Percentiles rank a stretch among this genome's conserved stretches.
phyloP scores from a whole-genome alignment of 2,797 vertebrate genomes.

The Nothura maculosa region DNA sequence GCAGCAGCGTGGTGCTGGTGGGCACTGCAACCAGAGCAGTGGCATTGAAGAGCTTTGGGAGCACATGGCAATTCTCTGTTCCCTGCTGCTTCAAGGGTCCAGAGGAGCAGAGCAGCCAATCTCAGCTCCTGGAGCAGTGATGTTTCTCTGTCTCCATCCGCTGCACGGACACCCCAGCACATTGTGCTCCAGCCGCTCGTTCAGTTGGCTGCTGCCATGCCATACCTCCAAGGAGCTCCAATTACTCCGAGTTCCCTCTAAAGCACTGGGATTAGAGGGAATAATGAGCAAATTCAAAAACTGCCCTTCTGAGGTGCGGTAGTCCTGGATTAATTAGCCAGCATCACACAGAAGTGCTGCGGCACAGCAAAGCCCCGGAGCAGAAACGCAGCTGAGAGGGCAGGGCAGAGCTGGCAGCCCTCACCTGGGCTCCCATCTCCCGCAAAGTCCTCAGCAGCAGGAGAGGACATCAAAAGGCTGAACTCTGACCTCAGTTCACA shows the following conservation, averaged over 20 bases:
- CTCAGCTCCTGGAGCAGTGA: fast-evolving
- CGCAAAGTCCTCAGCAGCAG: background rate
- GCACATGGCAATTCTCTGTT: background rate
- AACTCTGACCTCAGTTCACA: background rate
- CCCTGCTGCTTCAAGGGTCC: background rate
- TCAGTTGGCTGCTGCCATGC: background rate
- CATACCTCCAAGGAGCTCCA: background rate
- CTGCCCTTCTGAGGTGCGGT: background rate
- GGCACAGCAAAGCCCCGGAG: background rate
- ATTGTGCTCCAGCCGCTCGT: background rate
- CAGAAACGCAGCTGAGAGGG: fast-evolving
- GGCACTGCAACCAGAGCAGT: fast-evolving
- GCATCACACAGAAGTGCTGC: background rate
- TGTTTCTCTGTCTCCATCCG: slow-evolving; percentile 18
- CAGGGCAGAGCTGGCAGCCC: background rate
- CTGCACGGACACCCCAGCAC: background rate
- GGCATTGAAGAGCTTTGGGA: background rate
- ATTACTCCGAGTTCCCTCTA: slow-evolving; percentile 20
- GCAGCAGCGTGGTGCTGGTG: background rate
- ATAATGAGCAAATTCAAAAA: background rate
- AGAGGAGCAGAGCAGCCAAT: background rate
- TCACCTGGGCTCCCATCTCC: background rate
- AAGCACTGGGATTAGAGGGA: background rate
- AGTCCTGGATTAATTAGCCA: background rate
- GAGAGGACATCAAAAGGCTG: background rate